Evolutionary conservation across 2,797 vertebrate species (phyloP), one percentile per base, ranked within the genome.

Genomic region (Eptatretus atami): DNA sequence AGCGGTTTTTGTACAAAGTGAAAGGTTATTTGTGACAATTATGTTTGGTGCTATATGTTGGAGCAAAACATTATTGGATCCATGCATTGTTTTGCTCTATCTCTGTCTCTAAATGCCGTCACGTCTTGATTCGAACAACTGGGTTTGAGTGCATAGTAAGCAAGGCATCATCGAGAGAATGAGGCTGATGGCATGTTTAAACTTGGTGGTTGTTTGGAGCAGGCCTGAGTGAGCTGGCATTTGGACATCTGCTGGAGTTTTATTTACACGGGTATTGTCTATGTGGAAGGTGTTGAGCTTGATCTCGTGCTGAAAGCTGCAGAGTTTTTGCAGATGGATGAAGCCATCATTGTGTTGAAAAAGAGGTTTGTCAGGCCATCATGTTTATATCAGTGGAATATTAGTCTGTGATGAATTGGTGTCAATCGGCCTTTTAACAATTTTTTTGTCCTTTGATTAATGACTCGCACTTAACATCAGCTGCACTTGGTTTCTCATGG

Each of bases 261-360:
- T 70, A 98, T 87, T 1, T 96, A 98, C 67, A 95, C 88, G 6
- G 88, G 88, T 67, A 93, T 80, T 44, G 70, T 96, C 63, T 80
- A 79, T 70, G 76, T 96, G 52, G 77, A 77, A 65, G 83, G 84
- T 64, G 81, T 84, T 69, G 79, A 75, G 64, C 25, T 61, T n/a
- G 57, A n/a, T 25, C 86, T 94, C 68, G 86, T 98, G 53, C 92
- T 84, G 84, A 95, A 94, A 75, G 92, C 92, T 54, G 92, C 92
- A 4, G 88, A 98, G 66, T 98, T 94, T 70, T 79, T 98, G 53
- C 92, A 98, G 70, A 98, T 98, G 92, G 75, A 95, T 67, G 92
- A 95, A 76, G 92, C 88, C 1, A 87, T 98, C 71, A 95, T 93
- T 77, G 88, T 88, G 11, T 81, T 98, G 31, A 78, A 82, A 75